Base-by-base conservation (phyloP, 2,797 vertebrate genomes). In the Sternarchorhynchus goeldii region DNA sequence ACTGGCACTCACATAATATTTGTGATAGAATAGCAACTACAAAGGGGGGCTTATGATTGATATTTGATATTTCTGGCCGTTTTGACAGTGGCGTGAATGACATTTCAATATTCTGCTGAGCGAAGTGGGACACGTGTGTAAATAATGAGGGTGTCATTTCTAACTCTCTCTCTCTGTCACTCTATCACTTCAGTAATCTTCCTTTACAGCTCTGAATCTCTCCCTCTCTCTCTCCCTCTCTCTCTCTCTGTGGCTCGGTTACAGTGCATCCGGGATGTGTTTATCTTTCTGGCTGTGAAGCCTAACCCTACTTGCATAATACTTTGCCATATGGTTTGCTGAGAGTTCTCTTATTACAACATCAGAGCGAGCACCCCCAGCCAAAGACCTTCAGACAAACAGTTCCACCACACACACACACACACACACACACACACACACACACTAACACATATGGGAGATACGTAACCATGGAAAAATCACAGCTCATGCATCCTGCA, bases 101-200 rank as follows among this genome's bases (percentile, higher is more conserved):
- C 57, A 78, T 81, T 85, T 81, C 63, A 83, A 78, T 82, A 84
- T 82, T 63, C 29, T 65, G 75, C 73, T 73, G 65, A 55, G 69
- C 36, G 56, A n/a, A 20, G 5, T 45, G 36, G 32, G 56, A 81
- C 76, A 80, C 65, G 72, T 64, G 72, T 21, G 0, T 34, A 75
- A 45, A 79, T 50, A 73, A 77, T 64, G 66, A 77, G 68, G 34
- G 60, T 63, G 76, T 80, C 73, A 79, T 66, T 64, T 56, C 41
- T 32, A 36, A 65, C 63, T 5, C 21, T 29, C n/a, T 59, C 41
- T 72, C 12, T 56, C 63, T 4, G 56, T 64, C 41, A 58, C 53
- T 16, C 12, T 12, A 50, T 50, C 45, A 50, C 45, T 12, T 50
- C 45, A 50, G 14, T 50, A 45, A 73, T 39, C 34, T 6, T 16